phyloP scores from a whole-genome alignment of 2,797 vertebrate species.

The Xiphophorus birchmanni region DNA sequence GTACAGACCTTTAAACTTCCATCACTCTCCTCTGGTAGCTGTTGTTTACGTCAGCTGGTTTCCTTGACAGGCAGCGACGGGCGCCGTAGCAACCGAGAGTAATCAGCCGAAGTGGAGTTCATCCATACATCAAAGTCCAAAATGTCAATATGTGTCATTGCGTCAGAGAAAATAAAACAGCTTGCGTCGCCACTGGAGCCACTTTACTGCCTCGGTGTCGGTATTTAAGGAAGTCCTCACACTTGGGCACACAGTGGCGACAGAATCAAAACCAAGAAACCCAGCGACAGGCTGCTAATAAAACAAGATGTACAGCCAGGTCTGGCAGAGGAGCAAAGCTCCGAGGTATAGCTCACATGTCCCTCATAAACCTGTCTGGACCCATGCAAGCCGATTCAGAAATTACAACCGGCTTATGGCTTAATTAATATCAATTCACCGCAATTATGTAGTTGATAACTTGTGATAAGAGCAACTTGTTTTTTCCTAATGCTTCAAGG shows the following conservation, averaged over 20 bases:
- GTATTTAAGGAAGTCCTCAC: not conserved
- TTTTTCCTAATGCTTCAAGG: not conserved
- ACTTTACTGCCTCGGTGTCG: slow-evolving; percentile 2
- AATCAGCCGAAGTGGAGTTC: slow-evolving; percentile 68
- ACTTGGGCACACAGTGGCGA: not conserved
- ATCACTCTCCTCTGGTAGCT: not conserved
- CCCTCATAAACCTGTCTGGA: slow-evolving; percentile 3
- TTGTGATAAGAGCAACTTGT: not conserved
- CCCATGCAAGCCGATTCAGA: not conserved
- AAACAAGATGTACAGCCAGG: not conserved
- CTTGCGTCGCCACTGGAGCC: slow-evolving; percentile 9
- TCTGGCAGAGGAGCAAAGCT: not conserved
- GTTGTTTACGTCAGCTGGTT: slow-evolving; percentile 13
- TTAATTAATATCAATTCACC: not conserved
- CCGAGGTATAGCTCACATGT: not conserved
- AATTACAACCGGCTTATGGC: not conserved
- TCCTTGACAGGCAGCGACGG: slow-evolving; percentile 30
- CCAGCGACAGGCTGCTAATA: not conserved
- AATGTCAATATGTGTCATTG: slow-evolving; percentile 47
- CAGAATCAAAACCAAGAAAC: not conserved
- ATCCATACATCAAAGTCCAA: slow-evolving; percentile 53
- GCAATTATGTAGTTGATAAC: not conserved
- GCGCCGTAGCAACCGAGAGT: slow-evolving; percentile 36
- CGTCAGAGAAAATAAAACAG: slow-evolving; percentile 19
- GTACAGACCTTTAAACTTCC: not conserved